Evolutionary conservation across 2,888 invertebrate genomes (phyloP).

Genomic region (Drosophila suboccidentalis): DNA sequence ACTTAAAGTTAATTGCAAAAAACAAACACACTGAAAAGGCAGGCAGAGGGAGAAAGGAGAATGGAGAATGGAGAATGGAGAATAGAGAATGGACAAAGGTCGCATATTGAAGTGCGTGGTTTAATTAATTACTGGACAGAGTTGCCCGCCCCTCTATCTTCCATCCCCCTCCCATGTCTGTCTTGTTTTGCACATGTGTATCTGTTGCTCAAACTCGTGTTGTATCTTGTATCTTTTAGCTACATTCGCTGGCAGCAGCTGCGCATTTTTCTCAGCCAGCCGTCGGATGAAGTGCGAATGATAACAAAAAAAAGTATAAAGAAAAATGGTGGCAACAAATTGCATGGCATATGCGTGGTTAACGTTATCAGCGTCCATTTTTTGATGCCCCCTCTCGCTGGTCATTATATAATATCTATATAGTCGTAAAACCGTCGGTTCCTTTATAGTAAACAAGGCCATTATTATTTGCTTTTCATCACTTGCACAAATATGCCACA

Average conservation of each 20-base stretch:
- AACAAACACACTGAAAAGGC: conserved; percentile 6
- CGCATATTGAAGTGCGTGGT: conserved; percentile 25
- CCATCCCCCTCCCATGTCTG: background rate
- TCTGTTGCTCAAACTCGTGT: conserved; percentile 18
- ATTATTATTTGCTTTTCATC: conserved; percentile 64
- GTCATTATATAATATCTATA: conserved; percentile 36
- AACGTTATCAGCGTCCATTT: conserved; percentile 26
- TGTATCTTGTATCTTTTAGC: conserved; percentile 15
- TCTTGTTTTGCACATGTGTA: conserved; percentile 7
- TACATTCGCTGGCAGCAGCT: conserved; percentile 60
- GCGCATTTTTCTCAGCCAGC: conserved; percentile 55
- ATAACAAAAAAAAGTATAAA: conserved; percentile 34
- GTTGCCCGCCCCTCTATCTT: no score
- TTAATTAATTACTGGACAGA: conserved; percentile 47
- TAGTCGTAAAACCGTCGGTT: conserved; percentile 28
- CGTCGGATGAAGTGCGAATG: conserved; percentile 36
- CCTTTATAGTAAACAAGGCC: conserved; percentile 34
- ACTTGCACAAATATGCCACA: conserved; percentile 66
- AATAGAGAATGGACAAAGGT: conserved; percentile 1
- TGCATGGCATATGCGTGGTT: conserved; percentile 37
- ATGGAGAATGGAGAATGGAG: background rate
- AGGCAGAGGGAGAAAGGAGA: background rate
- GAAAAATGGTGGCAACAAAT: conserved; percentile 40
- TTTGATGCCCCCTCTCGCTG: conserved; percentile 10
- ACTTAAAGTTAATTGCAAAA: conserved; percentile 13